A percentile compares a stretch with the other conserved stretches of the same genome.
phyloP scores from a whole-genome alignment of 2,113 vertebrate species.

The Sylvilagus bachmani region DNA sequence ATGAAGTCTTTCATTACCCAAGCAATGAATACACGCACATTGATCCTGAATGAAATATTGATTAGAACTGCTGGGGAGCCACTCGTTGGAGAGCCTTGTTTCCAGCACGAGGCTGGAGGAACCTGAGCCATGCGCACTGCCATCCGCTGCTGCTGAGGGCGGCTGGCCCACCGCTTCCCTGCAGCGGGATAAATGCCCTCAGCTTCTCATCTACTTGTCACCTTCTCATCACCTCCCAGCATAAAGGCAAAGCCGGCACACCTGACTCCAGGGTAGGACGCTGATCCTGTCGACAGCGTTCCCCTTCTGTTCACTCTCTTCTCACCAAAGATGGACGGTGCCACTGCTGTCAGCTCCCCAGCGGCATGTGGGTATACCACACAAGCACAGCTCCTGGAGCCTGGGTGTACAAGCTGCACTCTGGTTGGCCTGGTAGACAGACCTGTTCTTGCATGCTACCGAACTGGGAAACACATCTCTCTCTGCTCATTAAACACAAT shows the following conservation, averaged over 20 bases:
- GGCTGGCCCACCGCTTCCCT: not conserved
- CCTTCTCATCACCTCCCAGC: slow-evolving; percentile 65
- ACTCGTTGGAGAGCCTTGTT: slow-evolving; percentile 45
- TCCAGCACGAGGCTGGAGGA: not conserved
- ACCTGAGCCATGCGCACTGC: slow-evolving; percentile 21
- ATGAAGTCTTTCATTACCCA: slow-evolving; percentile 66
- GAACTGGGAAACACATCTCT: slow-evolving; percentile 64
- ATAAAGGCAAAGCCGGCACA: slow-evolving; percentile 69
- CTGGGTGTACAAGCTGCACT: slow-evolving; percentile 71
- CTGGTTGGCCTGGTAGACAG: slow-evolving; percentile 79
- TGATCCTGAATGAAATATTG: slow-evolving; percentile 53
- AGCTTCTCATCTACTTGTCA: slow-evolving; percentile 67
- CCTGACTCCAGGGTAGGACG: slow-evolving; percentile 73
- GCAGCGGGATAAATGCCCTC: slow-evolving; percentile 60
- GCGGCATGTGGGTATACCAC: slow-evolving; percentile 45
- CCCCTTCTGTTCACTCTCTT: slow-evolving; percentile 65
- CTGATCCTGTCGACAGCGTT: slow-evolving; percentile 69
- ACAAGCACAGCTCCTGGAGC: slow-evolving; percentile 53
- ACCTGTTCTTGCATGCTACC: slow-evolving; percentile 60
- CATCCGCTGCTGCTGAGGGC: not conserved
- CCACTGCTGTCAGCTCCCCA: slow-evolving; percentile 72
- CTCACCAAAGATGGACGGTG: slow-evolving; percentile 78
- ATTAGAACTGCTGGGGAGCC: not conserved
- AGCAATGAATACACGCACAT: slow-evolving; percentile 59
- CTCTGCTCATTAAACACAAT: slow-evolving; percentile 66